Evolutionary conservation across 2,113 vertebrate genomes (phyloP).

Genomic region (Nematolebias whitei): DNA sequence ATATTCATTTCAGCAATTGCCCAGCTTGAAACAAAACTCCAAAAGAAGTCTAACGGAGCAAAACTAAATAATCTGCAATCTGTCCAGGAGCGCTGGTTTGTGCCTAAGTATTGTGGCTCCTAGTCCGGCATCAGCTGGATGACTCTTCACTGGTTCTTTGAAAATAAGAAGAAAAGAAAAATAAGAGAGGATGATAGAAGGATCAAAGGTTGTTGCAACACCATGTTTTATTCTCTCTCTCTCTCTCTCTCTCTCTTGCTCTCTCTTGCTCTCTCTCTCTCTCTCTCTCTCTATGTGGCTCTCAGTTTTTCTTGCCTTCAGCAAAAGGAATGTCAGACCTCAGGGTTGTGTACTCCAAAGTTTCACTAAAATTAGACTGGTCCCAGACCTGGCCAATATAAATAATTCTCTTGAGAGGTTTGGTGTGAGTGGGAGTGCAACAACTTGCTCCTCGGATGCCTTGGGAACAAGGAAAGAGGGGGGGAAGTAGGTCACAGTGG

Average conservation of each 20-base stretch:
- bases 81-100: slow-evolving; percentile 18
- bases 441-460: slow-evolving; percentile 40
- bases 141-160: slow-evolving; percentile 61
- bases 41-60: slow-evolving; percentile 25
- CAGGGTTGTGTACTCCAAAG: slow-evolving; percentile 66
- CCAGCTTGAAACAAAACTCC: slow-evolving; percentile 55
- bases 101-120: slow-evolving; percentile 15
- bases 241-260: slow-evolving; percentile 31
- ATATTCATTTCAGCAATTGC: slow-evolving; percentile 65
- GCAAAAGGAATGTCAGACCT: slow-evolving; percentile 62
- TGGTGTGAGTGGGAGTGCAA: slow-evolving; percentile 43
- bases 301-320: slow-evolving; percentile 51
- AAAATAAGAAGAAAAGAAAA: slow-evolving; percentile 51
- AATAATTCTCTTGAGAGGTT: slow-evolving; percentile 68
- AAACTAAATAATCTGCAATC: slow-evolving; percentile 34
- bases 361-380: slow-evolving; percentile 69
- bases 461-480: slow-evolving; percentile 12
- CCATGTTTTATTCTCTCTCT: slow-evolving; percentile 77
- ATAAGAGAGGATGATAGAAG: slow-evolving; percentile 41
- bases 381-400: slow-evolving; percentile 69
- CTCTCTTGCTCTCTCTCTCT: too few species aligned
- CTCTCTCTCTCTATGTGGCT: slow-evolving; percentile 31
- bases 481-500: slow-evolving; percentile 65
- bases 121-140: slow-evolving; percentile 38
- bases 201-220: slow-evolving; percentile 66